Conservation (phyloP, 92 coral and sea anemone species). For the Heliopora coerulea region DNA sequence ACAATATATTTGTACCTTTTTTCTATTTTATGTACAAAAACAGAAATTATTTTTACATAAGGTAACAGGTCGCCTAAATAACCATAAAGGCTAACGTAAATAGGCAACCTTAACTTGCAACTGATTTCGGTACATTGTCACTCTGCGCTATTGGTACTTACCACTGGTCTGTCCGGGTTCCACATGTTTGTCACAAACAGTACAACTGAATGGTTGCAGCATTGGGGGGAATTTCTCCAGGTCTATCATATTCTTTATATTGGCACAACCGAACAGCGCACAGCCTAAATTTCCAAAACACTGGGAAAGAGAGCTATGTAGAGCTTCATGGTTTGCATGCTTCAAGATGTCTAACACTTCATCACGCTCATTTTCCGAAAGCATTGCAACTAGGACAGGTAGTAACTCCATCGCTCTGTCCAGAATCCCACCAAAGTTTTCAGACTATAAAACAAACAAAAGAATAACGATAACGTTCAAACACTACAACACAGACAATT, state of each 20-base stretch:
- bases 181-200: constrained; percentile 3
- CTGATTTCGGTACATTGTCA: too few relatives aligned
- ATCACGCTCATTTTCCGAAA: constrained; percentile 10
- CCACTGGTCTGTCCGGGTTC: not conserved
- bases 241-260: not conserved
- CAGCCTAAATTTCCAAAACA: constrained; percentile 17
- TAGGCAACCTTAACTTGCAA: too few relatives aligned
- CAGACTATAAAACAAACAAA: not conserved
- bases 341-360: constrained; percentile 11
- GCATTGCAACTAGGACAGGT: not conserved
- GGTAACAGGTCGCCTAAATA: too few relatives aligned
- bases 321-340: not conserved
- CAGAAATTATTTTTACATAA: too few relatives aligned
- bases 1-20: too few relatives aligned
- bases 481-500: not conserved
- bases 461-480: not conserved
- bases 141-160: not conserved
- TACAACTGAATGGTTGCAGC: constrained; percentile 5
- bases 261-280: constrained; percentile 6
- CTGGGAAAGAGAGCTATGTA: constrained; percentile 14
- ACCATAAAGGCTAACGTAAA: too few relatives aligned
- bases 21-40: too few relatives aligned
- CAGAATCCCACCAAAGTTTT: not conserved
- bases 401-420: constrained; percentile 4
- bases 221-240: constrained; percentile 1